Evolutionary conservation across 2,113 vertebrate genomes (phyloP).

Genomic region (Campylomormyrus tamandua): DNA sequence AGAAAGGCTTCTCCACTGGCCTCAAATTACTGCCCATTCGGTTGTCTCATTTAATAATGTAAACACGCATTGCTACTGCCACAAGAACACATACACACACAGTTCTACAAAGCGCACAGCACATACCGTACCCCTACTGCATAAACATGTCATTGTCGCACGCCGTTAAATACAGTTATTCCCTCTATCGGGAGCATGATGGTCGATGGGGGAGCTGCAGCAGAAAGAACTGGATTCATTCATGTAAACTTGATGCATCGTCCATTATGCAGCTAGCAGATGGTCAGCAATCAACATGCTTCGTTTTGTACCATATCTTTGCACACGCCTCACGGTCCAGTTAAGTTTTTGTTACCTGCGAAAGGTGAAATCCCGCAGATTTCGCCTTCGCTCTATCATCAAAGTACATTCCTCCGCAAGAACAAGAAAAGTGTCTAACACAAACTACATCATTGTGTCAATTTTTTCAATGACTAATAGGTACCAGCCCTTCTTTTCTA

Average conservation of each 20-base stretch:
- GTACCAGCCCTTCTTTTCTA: constrained; percentile 15
- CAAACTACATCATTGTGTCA: background rate
- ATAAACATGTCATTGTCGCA: background rate
- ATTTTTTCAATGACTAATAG: background rate
- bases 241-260: background rate
- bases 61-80: background rate
- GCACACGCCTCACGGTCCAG: background rate
- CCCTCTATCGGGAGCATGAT: background rate
- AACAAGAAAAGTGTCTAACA: background rate
- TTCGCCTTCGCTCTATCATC: background rate
- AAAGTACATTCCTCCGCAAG: constrained; percentile 9
- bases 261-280: background rate
- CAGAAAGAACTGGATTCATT: background rate
- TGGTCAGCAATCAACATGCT: background rate
- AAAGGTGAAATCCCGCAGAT: background rate
- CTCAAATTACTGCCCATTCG: background rate
- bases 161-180: background rate
- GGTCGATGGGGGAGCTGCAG: background rate
- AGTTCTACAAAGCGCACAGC: background rate
- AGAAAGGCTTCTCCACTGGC: background rate
- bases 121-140: background rate
- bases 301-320: background rate
- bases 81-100: constrained; percentile 5
- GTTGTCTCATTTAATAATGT: background rate
- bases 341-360: background rate